A percentile compares a stretch with the other conserved stretches of the same genome.
Conservation (phyloP, 2,113 vertebrate genomes). For the Merops nubicus region DNA sequence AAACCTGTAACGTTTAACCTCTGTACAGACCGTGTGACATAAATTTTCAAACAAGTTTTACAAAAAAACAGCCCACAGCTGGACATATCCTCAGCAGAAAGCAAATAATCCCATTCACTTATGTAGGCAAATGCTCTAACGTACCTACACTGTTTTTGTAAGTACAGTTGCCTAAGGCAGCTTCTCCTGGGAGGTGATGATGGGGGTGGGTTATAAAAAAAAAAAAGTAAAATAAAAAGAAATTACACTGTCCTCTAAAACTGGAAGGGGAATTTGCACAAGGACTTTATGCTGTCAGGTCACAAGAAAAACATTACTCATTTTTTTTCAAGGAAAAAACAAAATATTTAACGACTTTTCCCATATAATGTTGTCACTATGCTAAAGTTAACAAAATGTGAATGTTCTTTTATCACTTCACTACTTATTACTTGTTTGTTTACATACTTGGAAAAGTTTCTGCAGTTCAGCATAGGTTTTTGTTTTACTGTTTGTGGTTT, state of each 20-base stretch:
- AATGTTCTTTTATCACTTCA: accelerated
- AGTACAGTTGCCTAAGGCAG: neutral
- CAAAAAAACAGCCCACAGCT: neutral
- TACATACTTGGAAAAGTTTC: neutral
- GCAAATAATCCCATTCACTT: neutral
- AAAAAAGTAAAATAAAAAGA: neutral
- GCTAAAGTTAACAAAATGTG: neutral
- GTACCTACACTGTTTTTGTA: neutral
- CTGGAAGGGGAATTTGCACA: no score
- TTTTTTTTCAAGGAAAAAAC: neutral
- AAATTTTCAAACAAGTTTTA: neutral
- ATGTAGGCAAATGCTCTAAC: neutral
- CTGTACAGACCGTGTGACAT: neutral
- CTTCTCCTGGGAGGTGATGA: neutral
- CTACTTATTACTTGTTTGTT: neutral
- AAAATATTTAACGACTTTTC: neutral
- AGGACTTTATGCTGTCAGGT: neutral
- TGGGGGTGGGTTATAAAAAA: no score
- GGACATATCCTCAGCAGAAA: neutral
- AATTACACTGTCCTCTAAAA: neutral
- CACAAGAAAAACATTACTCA: neutral
- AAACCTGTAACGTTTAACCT: neutral
- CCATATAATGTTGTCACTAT: neutral
- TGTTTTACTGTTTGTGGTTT: neutral
- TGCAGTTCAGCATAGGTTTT: neutral